Evolutionary conservation across 2,888 invertebrate species (phyloP), one percentile per base, ranked within the genome.

Genomic region (Perizoma affinitatum): DNA sequence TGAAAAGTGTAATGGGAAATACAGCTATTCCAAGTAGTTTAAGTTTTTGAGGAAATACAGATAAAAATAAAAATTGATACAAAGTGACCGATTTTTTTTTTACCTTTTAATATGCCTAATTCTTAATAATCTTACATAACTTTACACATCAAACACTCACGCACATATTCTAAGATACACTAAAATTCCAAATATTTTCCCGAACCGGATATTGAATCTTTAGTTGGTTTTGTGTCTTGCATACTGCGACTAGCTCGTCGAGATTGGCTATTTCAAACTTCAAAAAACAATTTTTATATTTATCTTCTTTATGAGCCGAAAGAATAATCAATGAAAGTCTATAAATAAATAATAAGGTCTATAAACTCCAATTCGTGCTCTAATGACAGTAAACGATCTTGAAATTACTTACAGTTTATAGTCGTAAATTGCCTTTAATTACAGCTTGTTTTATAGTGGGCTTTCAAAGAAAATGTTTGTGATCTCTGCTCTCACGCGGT

Each of bases 301-400:
- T 63, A 60, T 60, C 54, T 63, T 55, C 54, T 63, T 63, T 63
- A 60, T 51, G 56, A 58, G 53, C 52, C 53, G 57, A 63, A 61
- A 64, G 71, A 67, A 67, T 58, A 58, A 65, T 67, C 68, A 75
- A 71, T 63, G 73, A 72, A 72, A 65, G 66, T 69, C 72, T 75
- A 78, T 77, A 79, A 78, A 76, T 78, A 78, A 69, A 73, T 78
- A 78, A 76, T 78, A 76, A 78, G 75, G 75, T 70, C 75, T 75
- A 79, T 79, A 78, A 76, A 78, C 69, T 68, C 72, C 71, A 72
- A 72, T 72, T 70, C 74, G 65, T 73, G 67, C 70, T 73, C 71
- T 78, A 79, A 79, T 79, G 75, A 76, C 68, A 74, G 77, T 70
- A 70, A 78, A 77, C 75, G 76, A 75, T 77, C 77, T 77, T 61